A percentile compares a stretch with the other conserved stretches of the same genome.
Evolutionary conservation across 2,888 invertebrate genomes (phyloP).

Genomic region (Coelogynopora nodosa): DNA sequence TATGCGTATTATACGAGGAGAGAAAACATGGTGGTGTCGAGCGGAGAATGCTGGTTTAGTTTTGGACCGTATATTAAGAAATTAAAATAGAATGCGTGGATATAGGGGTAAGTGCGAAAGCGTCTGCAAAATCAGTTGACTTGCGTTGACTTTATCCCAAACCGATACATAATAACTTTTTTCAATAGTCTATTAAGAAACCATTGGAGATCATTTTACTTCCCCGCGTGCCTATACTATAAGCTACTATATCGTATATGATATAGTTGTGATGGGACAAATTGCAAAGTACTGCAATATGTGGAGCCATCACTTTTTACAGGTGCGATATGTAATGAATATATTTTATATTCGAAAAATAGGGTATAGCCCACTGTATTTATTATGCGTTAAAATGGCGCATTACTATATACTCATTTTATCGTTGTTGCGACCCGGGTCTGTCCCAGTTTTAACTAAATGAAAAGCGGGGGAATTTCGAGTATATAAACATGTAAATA

Average conservation of each 20-base stretch:
- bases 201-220: not conserved
- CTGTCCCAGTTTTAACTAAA: not conserved
- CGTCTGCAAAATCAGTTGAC: constrained; percentile 16
- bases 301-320: not conserved
- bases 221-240: not conserved
- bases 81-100: not conserved
- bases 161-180: constrained; percentile 10
- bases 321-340: not conserved
- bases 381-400: too few relatives aligned
- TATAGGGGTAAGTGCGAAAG: not conserved
- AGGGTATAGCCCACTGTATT: too few relatives aligned
- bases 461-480: not conserved
- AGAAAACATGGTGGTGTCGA: not conserved
- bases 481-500: not conserved
- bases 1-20: not conserved
- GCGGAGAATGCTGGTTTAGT: not conserved
- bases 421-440: not conserved
- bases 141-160: not conserved
- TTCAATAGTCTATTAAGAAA: constrained; percentile 26
- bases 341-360: not conserved
- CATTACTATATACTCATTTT: not conserved
- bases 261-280: too few relatives aligned
- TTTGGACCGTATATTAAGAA: not conserved
- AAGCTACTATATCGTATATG: not conserved
- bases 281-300: too few relatives aligned